Evolutionary conservation across 2,113 vertebrate genomes (phyloP), one percentile per base, ranked within the genome.

Genomic region (Lagenorhynchus albirostris): DNA sequence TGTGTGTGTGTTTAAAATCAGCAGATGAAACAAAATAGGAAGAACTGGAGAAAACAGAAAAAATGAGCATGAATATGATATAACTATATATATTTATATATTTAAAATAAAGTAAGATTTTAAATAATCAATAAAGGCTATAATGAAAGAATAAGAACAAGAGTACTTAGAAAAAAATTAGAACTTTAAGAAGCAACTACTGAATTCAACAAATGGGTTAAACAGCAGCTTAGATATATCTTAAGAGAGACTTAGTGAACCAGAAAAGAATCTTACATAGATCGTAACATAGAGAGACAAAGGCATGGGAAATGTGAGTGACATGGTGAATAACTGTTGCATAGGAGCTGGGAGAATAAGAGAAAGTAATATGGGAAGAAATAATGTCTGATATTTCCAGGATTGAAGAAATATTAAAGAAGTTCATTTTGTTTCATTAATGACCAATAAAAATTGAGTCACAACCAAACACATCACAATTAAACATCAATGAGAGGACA

Each of bases 81-180:
- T 68, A 87, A 86, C 21, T 76, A 44, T 5, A n/a, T 62, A 65
- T 18, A 77, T 53, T 44, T 36, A 81, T 31, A 77, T 18, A 92
- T 77, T 95, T 73, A 63, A 93, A 94, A 93, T 84, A 68, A 60
- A 68, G 41, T 89, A 65, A 94, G 15, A 84, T 58, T 36, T 58
- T 31, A 96, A 96, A 84, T 96, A 91, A 91, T 41, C 29, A 21
- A 31, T 38, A 81, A 21, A 77, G 5, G 63, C 18, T 26, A 79
- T 31, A 62, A 60, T 50, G 23, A 96, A 80, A 85, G 5, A 85
- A 70, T 53, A 80, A 68, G 62, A 50, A 81, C 21, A 55, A 65
- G 47, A 50, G 8, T 89, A 86, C 67, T 81, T 74, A 6, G 9
- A 67, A 80, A 53, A 73, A 15, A 5, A 85, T 50, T 50, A 47